These are phyloP conservation scores for Malacosoma neustria DNA, from an alignment of 2,888 invertebrate genomes.

Conservation along the genomic window DNA sequence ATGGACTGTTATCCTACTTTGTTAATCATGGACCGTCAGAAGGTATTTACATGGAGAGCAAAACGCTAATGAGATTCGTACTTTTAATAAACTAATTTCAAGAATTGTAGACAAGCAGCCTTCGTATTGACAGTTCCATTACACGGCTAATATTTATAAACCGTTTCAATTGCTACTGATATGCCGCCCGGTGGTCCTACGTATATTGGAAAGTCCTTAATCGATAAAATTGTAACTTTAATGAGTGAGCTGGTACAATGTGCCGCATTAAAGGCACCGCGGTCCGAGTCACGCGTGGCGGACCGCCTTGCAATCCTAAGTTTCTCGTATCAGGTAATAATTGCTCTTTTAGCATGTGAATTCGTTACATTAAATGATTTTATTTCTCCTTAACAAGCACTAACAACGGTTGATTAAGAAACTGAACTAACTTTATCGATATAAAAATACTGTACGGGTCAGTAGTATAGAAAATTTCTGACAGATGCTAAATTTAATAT, in stretches of 20 bases:
- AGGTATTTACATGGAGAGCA: conserved; percentile 1
- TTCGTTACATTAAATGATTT: not conserved
- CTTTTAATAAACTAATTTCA: conserved; percentile 60
- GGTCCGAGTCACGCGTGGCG: conserved; percentile 51
- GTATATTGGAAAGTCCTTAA: conserved; percentile 50
- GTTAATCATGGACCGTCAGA: conserved; percentile 17
- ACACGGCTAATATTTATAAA: conserved; percentile 51
- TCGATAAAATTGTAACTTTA: conserved; percentile 72
- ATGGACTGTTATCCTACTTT: conserved; percentile 27
- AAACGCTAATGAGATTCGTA: conserved; percentile 30
- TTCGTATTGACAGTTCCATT: conserved; percentile 63
- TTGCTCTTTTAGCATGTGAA: conserved; percentile 3
- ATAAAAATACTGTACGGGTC: conserved; percentile 20
- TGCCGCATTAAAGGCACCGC: conserved; percentile 52
- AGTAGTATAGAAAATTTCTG: conserved; percentile 23
- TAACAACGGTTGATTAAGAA: too few species aligned
- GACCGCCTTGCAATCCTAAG: conserved; percentile 23
- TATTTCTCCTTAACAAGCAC: too few species aligned
- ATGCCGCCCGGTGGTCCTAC: conserved; percentile 56
- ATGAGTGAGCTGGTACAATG: conserved; percentile 61
- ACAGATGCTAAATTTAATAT: conserved; percentile 44
- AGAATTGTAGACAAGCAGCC: conserved; percentile 52
- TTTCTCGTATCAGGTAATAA: conserved; percentile 13
- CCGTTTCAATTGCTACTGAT: conserved; percentile 40
- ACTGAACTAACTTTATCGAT: too few species aligned